Evolutionary conservation across 1,140 invertebrate species (phyloP).

Genomic region (Drosophila albomicans): DNA sequence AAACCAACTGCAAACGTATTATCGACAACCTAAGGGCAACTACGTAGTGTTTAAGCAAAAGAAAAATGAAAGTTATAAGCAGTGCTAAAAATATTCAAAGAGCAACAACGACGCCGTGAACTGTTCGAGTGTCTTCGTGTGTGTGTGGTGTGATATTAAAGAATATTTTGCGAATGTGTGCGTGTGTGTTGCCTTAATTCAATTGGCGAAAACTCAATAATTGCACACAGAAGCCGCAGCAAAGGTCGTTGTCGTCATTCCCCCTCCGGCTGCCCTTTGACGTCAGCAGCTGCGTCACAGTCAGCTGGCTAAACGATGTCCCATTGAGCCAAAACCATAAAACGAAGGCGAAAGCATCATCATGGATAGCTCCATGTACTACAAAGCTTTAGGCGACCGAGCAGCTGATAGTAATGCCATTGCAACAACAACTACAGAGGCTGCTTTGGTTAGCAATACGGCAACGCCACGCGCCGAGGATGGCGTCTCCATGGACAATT

Average conservation of each 20-base stretch:
- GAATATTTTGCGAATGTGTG: slow-evolving; percentile 25
- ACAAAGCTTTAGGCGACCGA: slow-evolving; percentile 49
- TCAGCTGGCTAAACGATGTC: slow-evolving; percentile 40
- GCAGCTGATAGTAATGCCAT: slow-evolving; percentile 9
- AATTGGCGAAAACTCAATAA: slow-evolving; percentile 66
- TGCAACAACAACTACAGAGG: background rate
- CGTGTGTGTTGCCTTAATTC: slow-evolving; percentile 25
- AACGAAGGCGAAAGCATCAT: background rate
- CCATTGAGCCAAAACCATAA: slow-evolving; percentile 14
- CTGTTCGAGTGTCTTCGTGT: slow-evolving; percentile 29
- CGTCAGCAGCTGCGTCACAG: slow-evolving; percentile 40
- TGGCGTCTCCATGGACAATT: slow-evolving; percentile 89
- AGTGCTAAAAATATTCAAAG: slow-evolving; percentile 31
- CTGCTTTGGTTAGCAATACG: slow-evolving; percentile 16
- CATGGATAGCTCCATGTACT: slow-evolving; percentile 82
- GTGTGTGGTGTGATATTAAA: slow-evolving; percentile 57
- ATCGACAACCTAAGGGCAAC: background rate
- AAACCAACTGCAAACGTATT: background rate
- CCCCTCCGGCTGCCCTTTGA: slow-evolving; percentile 43
- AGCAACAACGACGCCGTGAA: slow-evolving; percentile 36
- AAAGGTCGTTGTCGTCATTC: slow-evolving; percentile 10
- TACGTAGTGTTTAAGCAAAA: slow-evolving; percentile 5
- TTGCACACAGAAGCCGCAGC: slow-evolving; percentile 18
- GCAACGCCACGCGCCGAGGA: slow-evolving; percentile 62
- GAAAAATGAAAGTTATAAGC: slow-evolving; percentile 34